phyloP scores from a whole-genome alignment of 2,888 invertebrate genomes.

The Steinernema scapterisci region DNA sequence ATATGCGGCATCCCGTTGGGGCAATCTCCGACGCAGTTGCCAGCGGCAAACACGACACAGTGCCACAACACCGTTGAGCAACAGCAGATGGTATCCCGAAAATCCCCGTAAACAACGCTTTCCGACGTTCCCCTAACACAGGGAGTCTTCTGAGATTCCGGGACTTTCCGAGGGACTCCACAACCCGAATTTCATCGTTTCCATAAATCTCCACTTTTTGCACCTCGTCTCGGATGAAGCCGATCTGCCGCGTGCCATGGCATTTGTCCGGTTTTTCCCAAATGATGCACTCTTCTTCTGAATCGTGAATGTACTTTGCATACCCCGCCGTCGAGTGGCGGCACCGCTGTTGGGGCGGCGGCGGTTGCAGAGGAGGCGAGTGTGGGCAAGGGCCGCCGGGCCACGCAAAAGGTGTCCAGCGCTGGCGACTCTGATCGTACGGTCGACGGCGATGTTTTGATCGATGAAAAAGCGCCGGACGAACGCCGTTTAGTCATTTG shows the following conservation, averaged over 20 bases:
- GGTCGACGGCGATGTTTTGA: slow-evolving; percentile 23
- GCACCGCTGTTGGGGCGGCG: slow-evolving; percentile 22
- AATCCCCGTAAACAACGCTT: slow-evolving; percentile 9
- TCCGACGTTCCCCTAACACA: background rate
- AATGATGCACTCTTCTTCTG: background rate
- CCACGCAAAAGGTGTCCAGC: slow-evolving; percentile 18
- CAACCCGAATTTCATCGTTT: no score
- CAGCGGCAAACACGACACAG: background rate
- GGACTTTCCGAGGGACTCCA: background rate
- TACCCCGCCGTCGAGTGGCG: background rate
- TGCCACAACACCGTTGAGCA: slow-evolving; percentile 17
- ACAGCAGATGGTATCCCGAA: slow-evolving; percentile 1
- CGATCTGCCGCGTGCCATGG: background rate
- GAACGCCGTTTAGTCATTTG: slow-evolving; percentile 24
- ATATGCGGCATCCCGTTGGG: background rate
- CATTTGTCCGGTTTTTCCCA: background rate
- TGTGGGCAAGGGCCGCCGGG: background rate
- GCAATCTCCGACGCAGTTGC: background rate
- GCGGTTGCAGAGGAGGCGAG: background rate
- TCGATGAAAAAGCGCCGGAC: slow-evolving; percentile 23
- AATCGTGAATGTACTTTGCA: slow-evolving; percentile 24
- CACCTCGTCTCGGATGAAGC: background rate
- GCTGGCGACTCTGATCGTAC: slow-evolving; percentile 7
- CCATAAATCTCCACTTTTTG: no score
- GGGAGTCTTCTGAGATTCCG: background rate